A percentile compares a stretch with the other conserved stretches of the same genome.
phyloP scores from a whole-genome alignment of 2,888 invertebrate species.

The Leptinotarsa haldemani region DNA sequence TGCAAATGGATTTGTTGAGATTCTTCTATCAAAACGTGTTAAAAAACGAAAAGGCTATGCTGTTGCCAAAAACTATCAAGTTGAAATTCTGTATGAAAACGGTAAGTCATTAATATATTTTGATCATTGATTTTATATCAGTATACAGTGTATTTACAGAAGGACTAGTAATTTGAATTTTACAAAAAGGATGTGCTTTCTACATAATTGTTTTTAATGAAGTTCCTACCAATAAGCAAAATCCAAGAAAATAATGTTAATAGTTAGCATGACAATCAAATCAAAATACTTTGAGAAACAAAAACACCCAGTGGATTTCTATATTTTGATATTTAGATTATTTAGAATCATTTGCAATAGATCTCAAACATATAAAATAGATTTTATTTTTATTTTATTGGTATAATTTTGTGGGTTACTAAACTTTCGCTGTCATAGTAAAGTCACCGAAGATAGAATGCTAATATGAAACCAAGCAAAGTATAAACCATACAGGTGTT shows the following conservation, averaged over 20 bases:
- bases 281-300: neutral
- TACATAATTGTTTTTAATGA: neutral
- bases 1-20: constrained; percentile 6
- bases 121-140: constrained; percentile 6
- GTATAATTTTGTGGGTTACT: neutral
- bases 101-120: constrained; percentile 12
- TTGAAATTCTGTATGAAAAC: constrained; percentile 17
- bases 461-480: neutral
- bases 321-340: neutral
- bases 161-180: neutral
- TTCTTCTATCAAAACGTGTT: constrained; percentile 16
- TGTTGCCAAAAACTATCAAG: constrained; percentile 17
- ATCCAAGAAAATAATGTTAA: neutral
- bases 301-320: neutral
- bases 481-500: neutral
- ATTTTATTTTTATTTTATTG: neutral
- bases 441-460: neutral
- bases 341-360: neutral
- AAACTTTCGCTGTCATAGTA: neutral
- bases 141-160: neutral
- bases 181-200: neutral
- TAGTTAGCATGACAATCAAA: neutral
- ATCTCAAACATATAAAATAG: neutral
- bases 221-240: neutral
- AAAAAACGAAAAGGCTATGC: constrained; percentile 11